These are phyloP conservation scores for Austrofundulus limnaeus DNA, from an alignment of 2,113 vertebrate species.

Conservation along the genomic window DNA sequence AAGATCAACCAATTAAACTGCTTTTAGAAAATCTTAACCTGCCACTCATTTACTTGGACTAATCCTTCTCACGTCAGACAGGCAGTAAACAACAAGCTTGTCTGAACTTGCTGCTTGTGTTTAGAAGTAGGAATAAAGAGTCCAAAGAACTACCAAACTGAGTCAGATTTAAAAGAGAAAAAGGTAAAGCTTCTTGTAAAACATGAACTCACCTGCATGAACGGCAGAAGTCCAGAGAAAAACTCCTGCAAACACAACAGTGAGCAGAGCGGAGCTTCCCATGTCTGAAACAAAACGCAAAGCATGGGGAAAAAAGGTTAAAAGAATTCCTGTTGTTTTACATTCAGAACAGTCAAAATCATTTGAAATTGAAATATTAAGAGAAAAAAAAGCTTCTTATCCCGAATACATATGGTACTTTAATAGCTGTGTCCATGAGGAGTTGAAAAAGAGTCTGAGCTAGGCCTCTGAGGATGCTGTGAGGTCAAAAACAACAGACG, in stretches of 20 bases:
- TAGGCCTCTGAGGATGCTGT: conserved; percentile 61
- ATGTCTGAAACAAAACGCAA: conserved; percentile 66
- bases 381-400: background rate
- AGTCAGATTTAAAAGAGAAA: background rate
- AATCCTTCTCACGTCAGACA: conserved; percentile 9
- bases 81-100: conserved; percentile 8
- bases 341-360: background rate
- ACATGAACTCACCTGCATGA: conserved; percentile 63
- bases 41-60: conserved; percentile 7
- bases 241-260: conserved; percentile 48
- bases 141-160: background rate
- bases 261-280: conserved; percentile 61
- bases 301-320: too few relatives aligned
- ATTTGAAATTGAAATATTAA: background rate
- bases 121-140: background rate
- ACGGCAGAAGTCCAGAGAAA: conserved; percentile 49
- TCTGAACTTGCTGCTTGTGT: background rate
- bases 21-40: background rate
- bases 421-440: conserved; percentile 6
- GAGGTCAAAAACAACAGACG: conserved; percentile 72
- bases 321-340: background rate
- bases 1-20: background rate
- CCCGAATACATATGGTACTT: conserved; percentile 12
- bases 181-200: background rate
- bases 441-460: conserved; percentile 15